Evolutionary conservation across 2,888 invertebrate genomes (phyloP).

Genomic region (Apomyelois bistriatella): DNA sequence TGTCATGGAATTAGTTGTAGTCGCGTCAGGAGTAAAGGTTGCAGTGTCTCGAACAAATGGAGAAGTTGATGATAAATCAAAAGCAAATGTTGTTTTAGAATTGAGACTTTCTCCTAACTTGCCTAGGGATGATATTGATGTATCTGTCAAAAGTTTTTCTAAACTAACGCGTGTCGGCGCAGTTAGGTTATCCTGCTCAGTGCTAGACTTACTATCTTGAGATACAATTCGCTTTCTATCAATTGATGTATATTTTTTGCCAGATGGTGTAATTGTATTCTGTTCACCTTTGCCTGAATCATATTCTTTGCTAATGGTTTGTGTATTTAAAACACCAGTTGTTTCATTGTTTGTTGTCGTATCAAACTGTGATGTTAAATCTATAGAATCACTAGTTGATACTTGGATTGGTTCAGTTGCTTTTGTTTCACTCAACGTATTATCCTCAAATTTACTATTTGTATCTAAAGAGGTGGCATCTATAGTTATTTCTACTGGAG

Average conservation of each 20-base stretch:
- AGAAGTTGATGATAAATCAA: slow-evolving; percentile 12
- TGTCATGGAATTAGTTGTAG: neutral
- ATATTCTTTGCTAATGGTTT: neutral
- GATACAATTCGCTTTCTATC: slow-evolving; percentile 34
- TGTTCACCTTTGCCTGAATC: neutral
- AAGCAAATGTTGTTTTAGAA: slow-evolving; percentile 14
- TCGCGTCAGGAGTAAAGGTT: neutral
- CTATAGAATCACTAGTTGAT: neutral
- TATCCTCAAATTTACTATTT: neutral
- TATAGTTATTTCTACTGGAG: neutral
- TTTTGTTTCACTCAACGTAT: neutral
- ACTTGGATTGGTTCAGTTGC: neutral
- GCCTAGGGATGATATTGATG: slow-evolving; percentile 39
- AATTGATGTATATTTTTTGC: slow-evolving; percentile 46
- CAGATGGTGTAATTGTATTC: slow-evolving; percentile 19
- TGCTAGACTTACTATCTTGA: slow-evolving; percentile 23
- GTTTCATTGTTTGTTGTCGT: neutral
- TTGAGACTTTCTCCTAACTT: slow-evolving; percentile 32
- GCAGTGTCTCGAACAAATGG: slow-evolving; percentile 13
- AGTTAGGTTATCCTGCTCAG: slow-evolving; percentile 37
- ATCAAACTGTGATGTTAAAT: neutral
- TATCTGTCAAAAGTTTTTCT: slow-evolving; percentile 31
- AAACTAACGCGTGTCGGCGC: slow-evolving; percentile 30
- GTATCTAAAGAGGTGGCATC: neutral
- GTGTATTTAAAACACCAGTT: neutral